phyloP scores from a whole-genome alignment of 2,888 invertebrate genomes.

The Aphidoletes aphidimyza region DNA sequence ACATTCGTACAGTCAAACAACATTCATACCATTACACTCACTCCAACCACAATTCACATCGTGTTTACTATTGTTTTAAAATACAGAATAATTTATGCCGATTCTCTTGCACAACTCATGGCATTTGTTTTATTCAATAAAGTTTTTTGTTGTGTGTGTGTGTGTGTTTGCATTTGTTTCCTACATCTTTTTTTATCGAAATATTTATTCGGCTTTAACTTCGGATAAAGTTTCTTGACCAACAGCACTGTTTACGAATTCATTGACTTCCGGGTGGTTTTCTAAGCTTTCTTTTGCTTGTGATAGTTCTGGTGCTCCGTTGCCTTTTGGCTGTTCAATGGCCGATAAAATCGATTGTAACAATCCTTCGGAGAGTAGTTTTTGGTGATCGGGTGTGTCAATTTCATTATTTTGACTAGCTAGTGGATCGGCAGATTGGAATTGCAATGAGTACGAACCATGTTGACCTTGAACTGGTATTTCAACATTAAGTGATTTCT shows the following conservation, averaged over 20 bases:
- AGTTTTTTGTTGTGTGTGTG: too few relatives aligned
- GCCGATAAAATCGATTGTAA: slow-evolving; percentile 84
- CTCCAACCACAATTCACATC: neutral
- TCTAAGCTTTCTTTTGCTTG: slow-evolving; percentile 57
- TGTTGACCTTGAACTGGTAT: slow-evolving; percentile 71
- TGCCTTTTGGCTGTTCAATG: slow-evolving; percentile 75
- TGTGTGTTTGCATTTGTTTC: neutral
- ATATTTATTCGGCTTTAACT: slow-evolving; percentile 55
- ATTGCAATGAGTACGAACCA: slow-evolving; percentile 79
- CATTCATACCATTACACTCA: neutral
- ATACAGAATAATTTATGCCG: neutral
- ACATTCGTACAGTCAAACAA: neutral
- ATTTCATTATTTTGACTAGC: slow-evolving; percentile 65
- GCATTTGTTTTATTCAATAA: neutral
- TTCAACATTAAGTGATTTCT: slow-evolving; percentile 64
- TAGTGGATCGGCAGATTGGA: slow-evolving; percentile 75
- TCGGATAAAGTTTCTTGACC: slow-evolving; percentile 57
- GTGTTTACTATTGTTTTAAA: neutral
- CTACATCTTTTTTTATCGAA: neutral
- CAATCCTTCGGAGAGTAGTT: slow-evolving; percentile 81
- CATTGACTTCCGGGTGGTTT: slow-evolving; percentile 56
- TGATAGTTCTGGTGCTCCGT: slow-evolving; percentile 58
- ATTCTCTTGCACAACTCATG: neutral
- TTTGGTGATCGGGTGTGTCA: slow-evolving; percentile 74
- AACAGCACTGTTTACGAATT: slow-evolving; percentile 56